Conservation (phyloP, 2,888 invertebrate genomes). For the Subacronicta megacephala region DNA sequence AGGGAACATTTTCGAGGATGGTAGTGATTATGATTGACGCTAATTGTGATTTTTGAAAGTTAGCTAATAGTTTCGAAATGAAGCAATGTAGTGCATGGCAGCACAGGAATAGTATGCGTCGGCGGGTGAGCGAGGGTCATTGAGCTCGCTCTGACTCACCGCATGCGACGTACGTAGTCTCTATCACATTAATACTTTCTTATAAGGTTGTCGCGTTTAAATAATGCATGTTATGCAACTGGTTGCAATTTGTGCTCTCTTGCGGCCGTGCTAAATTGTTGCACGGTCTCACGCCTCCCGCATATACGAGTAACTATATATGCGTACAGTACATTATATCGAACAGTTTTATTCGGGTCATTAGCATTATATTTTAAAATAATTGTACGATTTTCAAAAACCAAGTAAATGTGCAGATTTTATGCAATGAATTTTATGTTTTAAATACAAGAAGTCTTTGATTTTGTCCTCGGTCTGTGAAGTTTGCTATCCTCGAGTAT, state of each 20-base stretch:
- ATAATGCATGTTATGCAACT: constrained; percentile 89
- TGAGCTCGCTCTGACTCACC: constrained; percentile 83
- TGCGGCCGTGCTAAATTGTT: constrained; percentile 66
- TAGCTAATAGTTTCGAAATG: constrained; percentile 68
- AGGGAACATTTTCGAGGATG: constrained; percentile 49
- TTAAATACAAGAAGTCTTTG: constrained; percentile 21
- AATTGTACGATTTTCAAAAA: constrained; percentile 26
- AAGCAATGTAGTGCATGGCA: constrained; percentile 75
- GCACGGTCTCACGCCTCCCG: constrained; percentile 58
- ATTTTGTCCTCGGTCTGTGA: constrained; percentile 14
- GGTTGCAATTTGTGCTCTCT: constrained; percentile 83
- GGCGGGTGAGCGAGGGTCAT: constrained; percentile 80
- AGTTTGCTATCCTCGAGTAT: constrained; percentile 38
- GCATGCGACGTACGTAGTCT: constrained; percentile 80
- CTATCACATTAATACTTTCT: constrained; percentile 88
- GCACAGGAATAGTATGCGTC: constrained; percentile 82
- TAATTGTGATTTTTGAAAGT: constrained; percentile 60
- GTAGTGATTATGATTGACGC: constrained; percentile 57
- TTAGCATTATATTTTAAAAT: constrained; percentile 40
- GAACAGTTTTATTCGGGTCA: constrained; percentile 48
- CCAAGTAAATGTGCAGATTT: constrained; percentile 23
- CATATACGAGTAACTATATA: constrained; percentile 41
- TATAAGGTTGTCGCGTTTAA: constrained; percentile 87
- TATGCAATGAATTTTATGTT: constrained; percentile 23
- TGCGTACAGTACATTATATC: constrained; percentile 40